Base-by-base conservation (phyloP, 2,797 vertebrate genomes). In the Morus bassanus region DNA sequence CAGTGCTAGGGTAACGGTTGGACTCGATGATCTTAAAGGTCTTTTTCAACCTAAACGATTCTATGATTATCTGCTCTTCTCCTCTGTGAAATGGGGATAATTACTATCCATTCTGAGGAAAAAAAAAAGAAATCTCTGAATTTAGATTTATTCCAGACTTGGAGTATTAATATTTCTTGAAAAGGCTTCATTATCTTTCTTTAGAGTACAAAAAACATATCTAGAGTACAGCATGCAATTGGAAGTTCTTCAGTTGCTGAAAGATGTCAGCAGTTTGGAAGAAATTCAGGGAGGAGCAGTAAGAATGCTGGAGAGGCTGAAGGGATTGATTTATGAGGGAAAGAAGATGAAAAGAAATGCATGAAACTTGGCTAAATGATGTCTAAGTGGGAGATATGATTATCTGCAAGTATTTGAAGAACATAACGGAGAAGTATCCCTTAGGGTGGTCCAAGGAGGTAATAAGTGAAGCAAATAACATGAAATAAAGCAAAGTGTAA, bases 231-330 rank as follows among this genome's bases (percentile, higher is more conserved):
- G 54, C n/a, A 70, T 94, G 78, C 41, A 77, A 43, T 95, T 96
- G 81, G 86, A 92, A 93, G 93, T 86, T 94, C 46, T 61, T 96
- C 28, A 18, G 72, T 91, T 2, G 1, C 76, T 93, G 85, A 94
- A 95, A 88, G 87, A 93, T 95, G 79, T 94, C 87, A 94, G 91
- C 70, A 95, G 39, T 88, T 95, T 93, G 94, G 96, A 97, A 93
- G 59, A 91, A 84, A 74, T 92, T 95, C 92, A 93, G 57, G 92
- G 76, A 93, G 89, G 77, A 91, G 61, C 61, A 89, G 61, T 53
- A 93, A 94, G 61, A 95, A 89, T 51, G 79, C 88, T 95, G 76
- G 74, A 96, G 81, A 91, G 77, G 59, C 70, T 93, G 85, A 93
- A 96, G 68, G 81, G 51, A 72, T 86, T 93, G 91, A 96, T 97